phyloP scores from a whole-genome alignment of 2,113 vertebrate species.

The Butorides virescens region DNA sequence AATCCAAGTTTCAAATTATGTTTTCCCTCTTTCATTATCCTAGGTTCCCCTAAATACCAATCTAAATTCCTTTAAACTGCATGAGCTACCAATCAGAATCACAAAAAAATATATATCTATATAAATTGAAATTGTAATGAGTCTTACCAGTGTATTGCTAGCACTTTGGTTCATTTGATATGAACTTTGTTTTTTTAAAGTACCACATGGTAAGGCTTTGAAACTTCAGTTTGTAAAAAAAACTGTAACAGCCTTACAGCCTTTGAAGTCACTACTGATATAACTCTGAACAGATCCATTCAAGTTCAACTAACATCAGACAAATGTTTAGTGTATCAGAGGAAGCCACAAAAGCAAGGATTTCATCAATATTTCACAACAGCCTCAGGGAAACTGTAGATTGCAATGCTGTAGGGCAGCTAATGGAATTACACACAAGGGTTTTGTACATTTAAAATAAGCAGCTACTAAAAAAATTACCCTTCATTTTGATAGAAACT shows the following conservation, averaged over 20 bases:
- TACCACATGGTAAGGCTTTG: conserved; percentile 67
- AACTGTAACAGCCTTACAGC: conserved; percentile 67
- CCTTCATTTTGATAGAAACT: conserved; percentile 83
- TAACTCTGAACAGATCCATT: conserved; percentile 80
- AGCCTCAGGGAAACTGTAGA: conserved; percentile 94
- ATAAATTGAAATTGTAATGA: conserved; percentile 56
- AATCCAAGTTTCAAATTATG: neutral
- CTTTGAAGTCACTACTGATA: conserved; percentile 81
- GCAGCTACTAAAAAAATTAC: conserved; percentile 85
- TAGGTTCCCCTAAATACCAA: neutral
- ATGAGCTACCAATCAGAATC: neutral
- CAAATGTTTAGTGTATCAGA: conserved; percentile 86
- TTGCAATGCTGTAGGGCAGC: conserved; percentile 90
- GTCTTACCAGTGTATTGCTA: conserved; percentile 45
- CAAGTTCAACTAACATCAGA: conserved; percentile 84
- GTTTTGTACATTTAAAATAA: conserved; percentile 97
- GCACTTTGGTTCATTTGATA: conserved; percentile 59
- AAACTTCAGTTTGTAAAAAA: conserved; percentile 73
- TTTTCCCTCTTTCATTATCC: neutral
- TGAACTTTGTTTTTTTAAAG: conserved; percentile 72
- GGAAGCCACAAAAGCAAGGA: conserved; percentile 83
- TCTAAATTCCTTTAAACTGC: conserved; percentile 1
- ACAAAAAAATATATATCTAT: conserved; percentile 28
- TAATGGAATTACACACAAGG: conserved; percentile 97
- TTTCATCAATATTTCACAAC: conserved; percentile 99